A percentile compares a stretch with the other conserved stretches of the same genome.
These are phyloP conservation scores for Tetragnatha versicolor DNA, from an alignment of 1,140 invertebrate genomes.

Conservation along the genomic window DNA sequence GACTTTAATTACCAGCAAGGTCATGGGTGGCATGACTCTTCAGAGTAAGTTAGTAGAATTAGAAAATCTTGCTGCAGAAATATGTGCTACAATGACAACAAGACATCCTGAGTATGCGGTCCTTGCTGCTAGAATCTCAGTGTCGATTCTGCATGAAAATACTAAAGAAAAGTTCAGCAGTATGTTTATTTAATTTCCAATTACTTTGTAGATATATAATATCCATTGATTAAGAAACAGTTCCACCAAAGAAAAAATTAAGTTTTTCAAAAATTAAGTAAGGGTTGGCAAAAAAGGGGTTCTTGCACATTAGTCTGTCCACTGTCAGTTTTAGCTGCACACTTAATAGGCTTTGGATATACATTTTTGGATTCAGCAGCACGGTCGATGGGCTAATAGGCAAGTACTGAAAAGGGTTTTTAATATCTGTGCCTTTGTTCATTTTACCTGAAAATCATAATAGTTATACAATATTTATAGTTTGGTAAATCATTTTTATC, in stretches of 20 bases:
- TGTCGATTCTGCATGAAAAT: conserved; percentile 98
- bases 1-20: conserved; percentile 67
- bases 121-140: conserved; percentile 91
- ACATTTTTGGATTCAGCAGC: too few species aligned
- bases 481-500: too few species aligned
- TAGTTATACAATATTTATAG: too few species aligned
- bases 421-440: too few species aligned
- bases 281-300: too few species aligned
- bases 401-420: too few species aligned
- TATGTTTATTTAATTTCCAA: conserved; percentile 63
- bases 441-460: too few species aligned
- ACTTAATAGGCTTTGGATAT: too few species aligned
- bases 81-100: conserved; percentile 94
- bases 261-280: too few species aligned
- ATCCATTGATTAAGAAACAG: not conserved
- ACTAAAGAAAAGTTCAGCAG: conserved; percentile 88
- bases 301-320: too few species aligned
- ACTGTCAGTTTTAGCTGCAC: too few species aligned
- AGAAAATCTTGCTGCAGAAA: conserved; percentile 97
- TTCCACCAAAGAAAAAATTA: not conserved
- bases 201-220: not conserved
- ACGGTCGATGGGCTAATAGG: too few species aligned
- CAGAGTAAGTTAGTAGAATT: conserved; percentile 96
- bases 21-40: conserved; percentile 91
- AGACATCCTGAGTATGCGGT: conserved; percentile 97